Evolutionary conservation across 2,888 invertebrate genomes (phyloP).

Genomic region (Pegoplata infirma): DNA sequence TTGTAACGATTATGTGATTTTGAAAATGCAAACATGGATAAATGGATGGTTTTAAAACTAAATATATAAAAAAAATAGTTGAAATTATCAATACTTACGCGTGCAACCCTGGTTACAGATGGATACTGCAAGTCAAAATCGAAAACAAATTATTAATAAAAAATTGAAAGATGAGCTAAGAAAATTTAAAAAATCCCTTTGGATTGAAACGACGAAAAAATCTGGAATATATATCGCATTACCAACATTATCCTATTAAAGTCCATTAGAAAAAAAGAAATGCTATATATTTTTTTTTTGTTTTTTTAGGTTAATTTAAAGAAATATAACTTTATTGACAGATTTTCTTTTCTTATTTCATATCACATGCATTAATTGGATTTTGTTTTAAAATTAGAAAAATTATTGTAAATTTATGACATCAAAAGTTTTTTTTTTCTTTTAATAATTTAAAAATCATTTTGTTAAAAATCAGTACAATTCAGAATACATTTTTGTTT

Average conservation of each 20-base stretch:
- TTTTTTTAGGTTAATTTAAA: constrained; percentile 12
- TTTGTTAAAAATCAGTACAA: neutral
- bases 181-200: neutral
- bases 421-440: neutral
- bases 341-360: neutral
- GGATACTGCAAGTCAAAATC: constrained; percentile 70
- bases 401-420: neutral
- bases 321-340: constrained; percentile 23
- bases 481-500: neutral
- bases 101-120: constrained; percentile 69
- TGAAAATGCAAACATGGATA: too few species aligned
- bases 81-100: constrained; percentile 71
- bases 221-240: neutral
- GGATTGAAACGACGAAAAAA: neutral
- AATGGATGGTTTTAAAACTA: too few species aligned
- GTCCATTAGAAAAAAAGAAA: constrained; percentile 17
- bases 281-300: neutral
- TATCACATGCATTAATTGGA: neutral
- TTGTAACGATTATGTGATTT: too few species aligned
- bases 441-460: neutral
- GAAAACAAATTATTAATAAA: constrained; percentile 6
- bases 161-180: neutral
- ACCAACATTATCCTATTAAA: neutral
- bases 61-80: too few species aligned
- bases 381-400: neutral